These are phyloP conservation scores for Drosophila lacicola DNA, from an alignment of 2,888 invertebrate species.

Conservation along the genomic window DNA sequence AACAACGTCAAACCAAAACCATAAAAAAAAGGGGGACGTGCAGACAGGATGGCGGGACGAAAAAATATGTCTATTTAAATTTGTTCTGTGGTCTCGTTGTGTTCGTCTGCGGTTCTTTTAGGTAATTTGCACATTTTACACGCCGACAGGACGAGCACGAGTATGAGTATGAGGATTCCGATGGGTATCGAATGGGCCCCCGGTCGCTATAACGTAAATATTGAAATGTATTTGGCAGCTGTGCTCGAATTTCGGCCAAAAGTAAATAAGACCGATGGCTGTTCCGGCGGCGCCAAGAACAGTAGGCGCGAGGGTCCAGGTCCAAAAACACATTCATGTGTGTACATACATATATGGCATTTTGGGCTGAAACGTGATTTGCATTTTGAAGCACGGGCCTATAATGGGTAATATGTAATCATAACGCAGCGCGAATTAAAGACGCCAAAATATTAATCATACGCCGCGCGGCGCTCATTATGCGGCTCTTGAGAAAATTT, in stretches of 20 bases:
- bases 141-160: conserved; percentile 65
- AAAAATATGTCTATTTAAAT: conserved; percentile 81
- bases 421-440: conserved; percentile 76
- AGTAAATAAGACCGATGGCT: conserved; percentile 68
- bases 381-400: conserved; percentile 66
- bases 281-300: conserved; percentile 48
- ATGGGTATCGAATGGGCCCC: conserved; percentile 40
- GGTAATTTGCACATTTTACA: conserved; percentile 82
- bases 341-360: conserved; percentile 70
- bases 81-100: conserved; percentile 81
- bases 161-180: conserved; percentile 17
- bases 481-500: conserved; percentile 73
- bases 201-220: conserved; percentile 72
- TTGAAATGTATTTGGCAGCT: conserved; percentile 81
- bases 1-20: conserved; percentile 62
- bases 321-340: conserved; percentile 6
- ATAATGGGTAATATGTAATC: conserved; percentile 76
- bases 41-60: conserved; percentile 51
- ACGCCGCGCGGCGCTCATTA: conserved; percentile 80
- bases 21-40: conserved; percentile 51
- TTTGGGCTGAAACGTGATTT: conserved; percentile 68
- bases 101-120: conserved; percentile 82
- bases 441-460: conserved; percentile 75
- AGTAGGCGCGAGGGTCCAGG: conserved; percentile 1
- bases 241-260: conserved; percentile 74